phyloP scores from a whole-genome alignment of 2,888 invertebrate species.

The Epistrophe grossulariae region DNA sequence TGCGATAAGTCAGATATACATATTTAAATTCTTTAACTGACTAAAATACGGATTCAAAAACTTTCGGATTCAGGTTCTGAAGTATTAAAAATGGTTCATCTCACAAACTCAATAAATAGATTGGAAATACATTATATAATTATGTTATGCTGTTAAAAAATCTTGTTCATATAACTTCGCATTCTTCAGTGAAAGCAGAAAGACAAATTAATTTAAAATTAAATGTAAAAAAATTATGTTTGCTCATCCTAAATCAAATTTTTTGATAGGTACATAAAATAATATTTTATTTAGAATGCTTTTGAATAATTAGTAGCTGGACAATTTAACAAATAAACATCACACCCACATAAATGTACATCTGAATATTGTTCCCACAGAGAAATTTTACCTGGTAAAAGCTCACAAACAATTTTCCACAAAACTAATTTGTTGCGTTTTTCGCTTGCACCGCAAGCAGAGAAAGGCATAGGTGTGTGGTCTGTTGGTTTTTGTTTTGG shows the following conservation, averaged over 20 bases:
- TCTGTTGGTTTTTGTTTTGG: slow-evolving; percentile 7
- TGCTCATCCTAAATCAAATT: background rate
- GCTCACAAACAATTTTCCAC: slow-evolving; percentile 46
- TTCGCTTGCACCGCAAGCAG: slow-evolving; percentile 34
- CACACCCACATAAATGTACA: background rate
- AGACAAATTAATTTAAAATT: too few relatives aligned
- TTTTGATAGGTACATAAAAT: background rate
- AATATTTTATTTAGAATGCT: background rate
- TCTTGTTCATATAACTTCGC: too few relatives aligned
- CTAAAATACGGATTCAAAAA: too few relatives aligned
- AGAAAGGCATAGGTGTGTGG: background rate
- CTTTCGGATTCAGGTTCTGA: too few relatives aligned
- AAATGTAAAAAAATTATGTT: too few relatives aligned
- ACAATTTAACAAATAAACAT: slow-evolving; percentile 14
- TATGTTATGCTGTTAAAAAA: too few relatives aligned
- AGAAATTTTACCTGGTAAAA: background rate
- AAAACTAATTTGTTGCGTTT: slow-evolving; percentile 68
- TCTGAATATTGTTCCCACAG: background rate
- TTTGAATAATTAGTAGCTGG: background rate
- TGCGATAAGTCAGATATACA: too few relatives aligned
- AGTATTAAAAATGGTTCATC: too few relatives aligned
- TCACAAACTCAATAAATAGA: too few relatives aligned
- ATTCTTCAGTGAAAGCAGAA: too few relatives aligned
- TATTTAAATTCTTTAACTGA: too few relatives aligned
- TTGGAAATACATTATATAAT: too few relatives aligned